phyloP scores from a whole-genome alignment of 2,888 invertebrate species.

The Cloeon dipterum region DNA sequence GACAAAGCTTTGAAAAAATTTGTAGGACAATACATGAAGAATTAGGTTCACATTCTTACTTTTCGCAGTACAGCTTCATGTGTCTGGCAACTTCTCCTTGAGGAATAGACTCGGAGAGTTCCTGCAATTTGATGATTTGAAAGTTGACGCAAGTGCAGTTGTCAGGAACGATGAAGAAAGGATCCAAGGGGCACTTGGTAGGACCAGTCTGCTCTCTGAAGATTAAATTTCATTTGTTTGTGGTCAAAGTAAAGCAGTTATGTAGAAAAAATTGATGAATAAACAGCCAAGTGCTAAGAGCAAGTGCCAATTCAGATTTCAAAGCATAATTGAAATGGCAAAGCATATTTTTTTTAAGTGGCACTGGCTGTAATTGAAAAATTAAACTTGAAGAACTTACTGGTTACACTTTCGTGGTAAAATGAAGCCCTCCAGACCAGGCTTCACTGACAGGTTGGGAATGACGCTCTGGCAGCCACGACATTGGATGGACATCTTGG shows the following conservation, averaged over 20 bases:
- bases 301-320: too few species aligned
- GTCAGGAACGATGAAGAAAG: constrained; percentile 94
- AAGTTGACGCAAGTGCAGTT: constrained; percentile 95
- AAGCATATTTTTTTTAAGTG: too few species aligned
- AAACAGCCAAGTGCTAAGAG: too few species aligned
- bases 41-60: constrained; percentile 23
- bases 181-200: constrained; percentile 87
- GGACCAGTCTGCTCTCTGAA: constrained; percentile 74
- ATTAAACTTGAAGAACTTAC: constrained; percentile 28
- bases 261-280: too few species aligned
- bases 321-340: too few species aligned
- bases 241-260: background rate
- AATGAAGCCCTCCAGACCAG: constrained; percentile 88
- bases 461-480: constrained; percentile 76
- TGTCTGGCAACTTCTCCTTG: constrained; percentile 98
- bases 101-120: constrained; percentile 79
- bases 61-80: constrained; percentile 80
- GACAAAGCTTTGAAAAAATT: background rate
- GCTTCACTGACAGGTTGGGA: constrained; percentile 72
- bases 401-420: constrained; percentile 86
- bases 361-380: too few species aligned
- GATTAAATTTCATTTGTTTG: constrained; percentile 8
- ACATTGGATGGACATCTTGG: constrained; percentile 86
- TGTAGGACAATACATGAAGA: background rate
- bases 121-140: constrained; percentile 93